phyloP scores from a whole-genome alignment of 2,113 vertebrate genomes.

The Strix uralensis region DNA sequence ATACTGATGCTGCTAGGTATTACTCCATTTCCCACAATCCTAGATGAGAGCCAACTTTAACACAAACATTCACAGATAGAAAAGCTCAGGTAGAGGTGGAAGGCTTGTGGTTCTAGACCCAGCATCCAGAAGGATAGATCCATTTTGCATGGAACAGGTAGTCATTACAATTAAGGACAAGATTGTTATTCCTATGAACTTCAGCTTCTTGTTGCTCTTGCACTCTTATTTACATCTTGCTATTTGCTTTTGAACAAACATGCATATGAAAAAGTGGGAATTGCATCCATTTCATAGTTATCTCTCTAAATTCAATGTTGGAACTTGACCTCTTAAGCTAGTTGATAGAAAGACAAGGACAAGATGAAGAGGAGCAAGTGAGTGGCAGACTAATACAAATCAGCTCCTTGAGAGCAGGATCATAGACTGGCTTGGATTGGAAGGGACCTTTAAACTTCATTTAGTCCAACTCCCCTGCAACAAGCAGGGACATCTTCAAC shows the following conservation, averaged over 20 bases:
- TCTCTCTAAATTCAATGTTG: not conserved
- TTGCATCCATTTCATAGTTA: not conserved
- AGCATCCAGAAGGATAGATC: not conserved
- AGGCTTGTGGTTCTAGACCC: not conserved
- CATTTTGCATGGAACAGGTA: not conserved
- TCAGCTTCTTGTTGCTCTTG: not conserved
- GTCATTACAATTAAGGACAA: not conserved
- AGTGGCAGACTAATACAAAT: not conserved
- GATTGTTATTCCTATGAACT: not conserved
- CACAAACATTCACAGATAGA: not conserved
- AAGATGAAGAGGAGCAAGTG: not conserved
- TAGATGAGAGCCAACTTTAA: not conserved
- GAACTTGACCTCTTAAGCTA: not conserved
- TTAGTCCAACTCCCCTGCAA: not conserved
- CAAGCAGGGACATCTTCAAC: not conserved
- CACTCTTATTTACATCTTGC: not conserved
- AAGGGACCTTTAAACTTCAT: not conserved
- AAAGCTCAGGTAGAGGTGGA: not conserved
- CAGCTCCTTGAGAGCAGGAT: not conserved
- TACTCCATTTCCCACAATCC: not conserved
- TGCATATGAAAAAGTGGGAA: not conserved
- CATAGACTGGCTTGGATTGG: not conserved
- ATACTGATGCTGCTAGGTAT: too few species aligned
- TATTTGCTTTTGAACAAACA: not conserved
- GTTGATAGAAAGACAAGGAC: not conserved